These are phyloP conservation scores for Diarsia brunnea DNA, from an alignment of 2,888 invertebrate species.

Conservation along the genomic window DNA sequence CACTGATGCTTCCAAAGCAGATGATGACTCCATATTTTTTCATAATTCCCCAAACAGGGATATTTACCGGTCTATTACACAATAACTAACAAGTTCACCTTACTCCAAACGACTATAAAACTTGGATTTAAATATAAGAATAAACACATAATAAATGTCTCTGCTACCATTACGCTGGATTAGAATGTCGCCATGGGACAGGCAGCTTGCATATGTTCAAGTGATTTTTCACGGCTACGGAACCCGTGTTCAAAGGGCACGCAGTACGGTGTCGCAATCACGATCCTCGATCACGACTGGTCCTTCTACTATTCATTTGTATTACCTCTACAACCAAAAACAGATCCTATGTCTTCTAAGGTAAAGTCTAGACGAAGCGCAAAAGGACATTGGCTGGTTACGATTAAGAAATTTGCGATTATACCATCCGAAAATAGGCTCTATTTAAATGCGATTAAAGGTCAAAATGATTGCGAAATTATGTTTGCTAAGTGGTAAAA, in stretches of 20 bases:
- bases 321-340: constrained; percentile 72
- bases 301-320: constrained; percentile 84
- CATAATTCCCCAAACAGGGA: constrained; percentile 30
- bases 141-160: constrained; percentile 57
- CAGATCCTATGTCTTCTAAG: constrained; percentile 65
- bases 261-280: constrained; percentile 90
- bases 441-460: constrained; percentile 69
- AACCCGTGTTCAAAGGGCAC: constrained; percentile 90
- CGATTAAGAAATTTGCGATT: constrained; percentile 67
- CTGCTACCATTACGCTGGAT: constrained; percentile 81
- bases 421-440: constrained; percentile 71
- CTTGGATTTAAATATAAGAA: constrained; percentile 48
- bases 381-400: constrained; percentile 47
- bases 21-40: constrained; percentile 46
- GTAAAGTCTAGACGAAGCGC: constrained; percentile 70
- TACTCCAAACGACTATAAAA: constrained; percentile 53
- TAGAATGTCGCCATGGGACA: constrained; percentile 83
- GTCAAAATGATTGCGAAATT: constrained; percentile 65
- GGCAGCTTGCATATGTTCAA: constrained; percentile 89
- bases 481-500: constrained; percentile 80
- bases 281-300: constrained; percentile 89
- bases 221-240: constrained; percentile 90
- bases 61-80: constrained; percentile 45
- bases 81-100: constrained; percentile 40
- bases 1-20: neutral